Evolutionary conservation across 2,888 invertebrate species (phyloP).

Genomic region (Chrysodeixis includens): DNA sequence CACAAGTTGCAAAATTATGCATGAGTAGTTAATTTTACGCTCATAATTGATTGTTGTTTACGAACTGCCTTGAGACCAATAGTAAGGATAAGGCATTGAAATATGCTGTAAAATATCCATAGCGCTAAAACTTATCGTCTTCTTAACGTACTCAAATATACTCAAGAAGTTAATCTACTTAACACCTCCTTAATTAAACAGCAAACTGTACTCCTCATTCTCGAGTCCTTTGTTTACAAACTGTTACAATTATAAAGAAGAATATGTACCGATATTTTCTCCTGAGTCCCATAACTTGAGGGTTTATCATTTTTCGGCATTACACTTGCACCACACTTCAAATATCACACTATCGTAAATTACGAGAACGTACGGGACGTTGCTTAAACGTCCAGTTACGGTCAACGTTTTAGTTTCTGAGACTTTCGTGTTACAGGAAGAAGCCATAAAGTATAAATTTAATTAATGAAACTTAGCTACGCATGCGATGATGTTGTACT

Average conservation of each 20-base stretch:
- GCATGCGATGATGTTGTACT: constrained; percentile 49
- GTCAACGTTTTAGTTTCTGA: constrained; percentile 65
- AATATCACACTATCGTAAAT: constrained; percentile 41
- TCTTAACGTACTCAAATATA: neutral
- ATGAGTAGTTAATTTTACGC: neutral
- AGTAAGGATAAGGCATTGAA: neutral
- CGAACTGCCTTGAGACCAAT: neutral
- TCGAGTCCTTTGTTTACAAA: constrained; percentile 23
- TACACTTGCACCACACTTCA: constrained; percentile 42
- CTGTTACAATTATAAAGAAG: constrained; percentile 14
- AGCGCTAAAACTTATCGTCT: neutral
- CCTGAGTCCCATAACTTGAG: constrained; percentile 68
- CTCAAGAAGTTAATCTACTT: neutral
- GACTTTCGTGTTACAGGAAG: constrained; percentile 74
- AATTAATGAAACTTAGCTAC: constrained; percentile 78
- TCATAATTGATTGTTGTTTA: neutral
- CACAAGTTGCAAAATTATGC: neutral
- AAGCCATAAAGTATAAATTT: constrained; percentile 83
- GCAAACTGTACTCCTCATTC: neutral
- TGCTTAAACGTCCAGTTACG: constrained; percentile 62
- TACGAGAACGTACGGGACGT: constrained; percentile 13
- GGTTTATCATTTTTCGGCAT: constrained; percentile 71
- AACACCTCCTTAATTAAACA: neutral
- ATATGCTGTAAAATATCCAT: neutral
- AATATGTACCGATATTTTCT: constrained; percentile 69